Evolutionary conservation across 1,140 invertebrate genomes (phyloP), one percentile per base, ranked within the genome.

Genomic region (Pemphigus obesinymphae): DNA sequence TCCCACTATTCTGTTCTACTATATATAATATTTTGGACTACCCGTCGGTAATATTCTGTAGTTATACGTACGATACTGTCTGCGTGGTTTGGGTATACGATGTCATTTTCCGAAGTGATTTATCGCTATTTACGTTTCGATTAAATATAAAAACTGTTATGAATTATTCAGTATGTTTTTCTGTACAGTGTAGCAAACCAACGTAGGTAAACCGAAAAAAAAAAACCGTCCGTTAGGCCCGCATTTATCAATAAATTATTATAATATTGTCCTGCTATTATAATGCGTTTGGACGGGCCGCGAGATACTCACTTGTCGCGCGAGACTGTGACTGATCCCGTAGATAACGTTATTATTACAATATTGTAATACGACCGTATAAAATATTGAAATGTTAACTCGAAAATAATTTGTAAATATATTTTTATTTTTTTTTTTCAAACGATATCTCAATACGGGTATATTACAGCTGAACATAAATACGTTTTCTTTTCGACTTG

Each of bases 181-280:
- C 17, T 26, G 10, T 26, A n/a, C n/a, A n/a, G n/a, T n/a, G n/a
- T n/a, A n/a, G n/a, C n/a, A n/a, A n/a, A n/a, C n/a, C 63, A 10
- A n/a, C n/a, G 8, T 23, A 5, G 63, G 37, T 23, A 26, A 58
- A 58, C 7, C 10, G 26, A 61, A 15, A 17, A 66, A 66, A 37
- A 34, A 34, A 63, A 1, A 31, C 17, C 61, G 31, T 37, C 34
- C 31, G n/a, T 45, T 45, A 70, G 13, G 15, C 68, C 68, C 68
- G 68, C 68, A 70, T 70, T 70, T 70, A 70, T 70, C 68, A 20
- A 70, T 70, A 70, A 70, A 70, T 70, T 70, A 70, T 70, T 26
- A 17, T 70, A 45, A 70, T 6, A 43, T 15, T 26, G 37, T 70
- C 23, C 63, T n/a, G 40, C 23, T 26, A 43, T 70, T 26, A 70